Base-by-base conservation (phyloP, 2,797 vertebrate species). In the Sparus aurata region DNA sequence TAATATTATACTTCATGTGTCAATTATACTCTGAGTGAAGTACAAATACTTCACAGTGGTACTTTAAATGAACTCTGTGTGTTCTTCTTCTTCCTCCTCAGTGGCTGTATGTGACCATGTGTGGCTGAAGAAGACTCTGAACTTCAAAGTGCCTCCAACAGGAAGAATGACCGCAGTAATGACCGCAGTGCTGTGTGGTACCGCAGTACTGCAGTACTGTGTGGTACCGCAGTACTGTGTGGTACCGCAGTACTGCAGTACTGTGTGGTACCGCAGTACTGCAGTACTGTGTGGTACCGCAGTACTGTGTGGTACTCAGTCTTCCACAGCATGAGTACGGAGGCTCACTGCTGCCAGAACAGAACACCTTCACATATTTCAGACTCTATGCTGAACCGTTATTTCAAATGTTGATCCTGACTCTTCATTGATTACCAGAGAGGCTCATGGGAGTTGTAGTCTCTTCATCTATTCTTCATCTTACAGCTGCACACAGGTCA, bases 21-120 rank as follows among this genome's bases (percentile, higher is more conserved):
- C 6, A 34, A 6, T 34, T 34, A 34, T 7, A 34, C 30, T 34
- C 30, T 34, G 30, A 34, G 30, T 34, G 30, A 7, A 34, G 30
- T 34, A 34, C 30, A 34, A 7, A 34, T 34, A 34, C 30, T 7
- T 7, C 30, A 34, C 30, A 34, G 6, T 34, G 30, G 30, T 8
- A 34, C 30, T 34, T 34, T 7, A 34, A 34, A 34, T 34, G 7
- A 34, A 34, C 30, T 30, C 41, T 43, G 10, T 43, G 41, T 43
- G 10, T 12, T 43, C 11, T 43, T 43, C 41, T 43, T 43, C 41
- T 3, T 43, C 41, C 41, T 43, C 69, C 64, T 47, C 69, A 82
- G 80, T 82, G 80, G 80, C 75, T 77, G 0, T 69, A 20, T 12
- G 38, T 82, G 38, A 73, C 69, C 69, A 82, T 82, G 80, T 73